Evolutionary conservation across 2,888 invertebrate genomes (phyloP).

Genomic region (Aphodius sticticus): DNA sequence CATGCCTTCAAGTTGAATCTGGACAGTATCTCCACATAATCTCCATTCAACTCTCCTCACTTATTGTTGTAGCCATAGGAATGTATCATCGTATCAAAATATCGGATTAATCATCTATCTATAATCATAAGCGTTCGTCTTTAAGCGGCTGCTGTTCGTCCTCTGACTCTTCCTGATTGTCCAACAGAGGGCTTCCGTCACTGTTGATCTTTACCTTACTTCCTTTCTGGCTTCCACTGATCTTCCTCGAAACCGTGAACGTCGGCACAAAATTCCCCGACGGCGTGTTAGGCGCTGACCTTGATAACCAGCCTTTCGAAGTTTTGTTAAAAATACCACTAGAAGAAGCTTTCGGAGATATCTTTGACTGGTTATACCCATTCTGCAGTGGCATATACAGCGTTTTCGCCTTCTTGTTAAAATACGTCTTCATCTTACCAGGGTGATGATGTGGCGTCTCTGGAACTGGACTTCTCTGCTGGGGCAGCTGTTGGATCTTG

Average conservation of each 20-base stretch:
- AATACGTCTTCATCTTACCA: conserved; percentile 55
- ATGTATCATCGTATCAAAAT: not conserved
- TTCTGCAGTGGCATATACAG: conserved; percentile 72
- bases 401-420: conserved; percentile 70
- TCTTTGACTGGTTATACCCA: conserved; percentile 46
- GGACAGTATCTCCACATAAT: too few relatives aligned
- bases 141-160: conserved; percentile 51
- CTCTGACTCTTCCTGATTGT: conserved; percentile 64
- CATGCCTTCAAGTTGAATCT: too few relatives aligned
- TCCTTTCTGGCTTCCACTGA: conserved; percentile 62
- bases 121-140: conserved; percentile 47
- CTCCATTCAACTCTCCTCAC: not conserved
- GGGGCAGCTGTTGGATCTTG: conserved; percentile 74
- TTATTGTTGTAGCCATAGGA: not conserved
- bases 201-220: conserved; percentile 62
- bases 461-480: conserved; percentile 59
- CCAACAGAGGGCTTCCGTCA: conserved; percentile 72
- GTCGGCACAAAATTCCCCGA: conserved; percentile 73
- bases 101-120: not conserved
- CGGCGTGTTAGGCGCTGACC: conserved; percentile 84
- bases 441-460: conserved; percentile 33
- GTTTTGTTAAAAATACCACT: conserved; percentile 32
- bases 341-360: conserved; percentile 43
- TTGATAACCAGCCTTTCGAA: conserved; percentile 68
- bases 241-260: conserved; percentile 63